Conservation (phyloP, 35 echinoderm and acorn worm genomes). For the Chiridota heheva region DNA sequence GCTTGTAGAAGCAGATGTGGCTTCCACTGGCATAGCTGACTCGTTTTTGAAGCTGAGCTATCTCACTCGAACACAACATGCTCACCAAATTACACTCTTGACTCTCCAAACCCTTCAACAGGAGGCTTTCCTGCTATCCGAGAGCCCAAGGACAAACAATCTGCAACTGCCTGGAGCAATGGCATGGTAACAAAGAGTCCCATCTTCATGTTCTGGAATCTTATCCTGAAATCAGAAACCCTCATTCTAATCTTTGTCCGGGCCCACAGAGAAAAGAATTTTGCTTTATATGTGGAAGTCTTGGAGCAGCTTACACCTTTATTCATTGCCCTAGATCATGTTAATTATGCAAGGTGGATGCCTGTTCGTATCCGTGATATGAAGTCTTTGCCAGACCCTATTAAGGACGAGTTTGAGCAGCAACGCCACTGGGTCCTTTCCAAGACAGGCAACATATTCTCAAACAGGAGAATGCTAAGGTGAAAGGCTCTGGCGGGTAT, state of each 20-base stretch:
- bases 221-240: too few species aligned
- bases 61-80: too few species aligned
- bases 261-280: slow-evolving; percentile 22
- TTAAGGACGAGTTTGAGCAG: slow-evolving; percentile 22
- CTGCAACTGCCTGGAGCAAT: too few species aligned
- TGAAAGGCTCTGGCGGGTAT: not conserved
- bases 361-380: slow-evolving; percentile 17
- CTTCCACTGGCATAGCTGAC: too few species aligned
- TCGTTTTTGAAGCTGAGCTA: too few species aligned
- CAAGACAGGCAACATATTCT: slow-evolving; percentile 2
- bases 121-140: too few species aligned
- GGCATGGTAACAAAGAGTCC: too few species aligned
- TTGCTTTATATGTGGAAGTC: not conserved
- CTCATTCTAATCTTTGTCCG: slow-evolving; percentile 31
- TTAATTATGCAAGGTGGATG: slow-evolving; percentile 18
- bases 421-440: not conserved
- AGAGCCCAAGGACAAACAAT: too few species aligned
- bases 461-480: not conserved
- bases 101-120: too few species aligned
- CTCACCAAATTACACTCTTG: too few species aligned
- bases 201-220: too few species aligned
- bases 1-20: too few species aligned
- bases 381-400: slow-evolving; percentile 13
- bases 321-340: slow-evolving; percentile 33
- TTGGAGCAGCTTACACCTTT: slow-evolving; percentile 5